Evolutionary conservation across 2,888 invertebrate species (phyloP), one percentile per base, ranked within the genome.

Genomic region (Teleogryllus oceanicus): DNA sequence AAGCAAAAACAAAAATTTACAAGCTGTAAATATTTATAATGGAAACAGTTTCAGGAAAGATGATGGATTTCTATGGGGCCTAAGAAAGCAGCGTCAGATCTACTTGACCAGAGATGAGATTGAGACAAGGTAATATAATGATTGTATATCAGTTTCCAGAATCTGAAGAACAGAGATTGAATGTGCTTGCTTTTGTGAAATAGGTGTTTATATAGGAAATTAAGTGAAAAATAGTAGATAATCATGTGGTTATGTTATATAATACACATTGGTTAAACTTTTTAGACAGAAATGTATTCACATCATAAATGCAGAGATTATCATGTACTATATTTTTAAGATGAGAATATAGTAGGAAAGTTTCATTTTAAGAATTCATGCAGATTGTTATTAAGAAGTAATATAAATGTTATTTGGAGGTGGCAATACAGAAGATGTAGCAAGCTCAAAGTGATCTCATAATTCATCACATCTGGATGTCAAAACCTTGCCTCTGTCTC

Each of bases 41-140:
- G n/a, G 62, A 62, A 62, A 62, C n/a, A 37, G 37, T 37, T 37
- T 37, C 37, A 37, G 37, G 37, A n/a, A 62, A 62, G 62, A 62
- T 62, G 62, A 18, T n/a, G n/a, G 62, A 62, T 62, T 62, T 62
- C 62, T 62, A 62, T n/a, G n/a, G 62, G 62, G n/a, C n/a, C 13
- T 18, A 13, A 62, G n/a, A n/a, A 62, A 62, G 62, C 62, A 62
- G 62, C 62, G 62, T 62, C 62, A 62, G 62, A 62, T 62, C 62
- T 62, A 62, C n/a, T 62, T 18, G 11, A 62, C 62, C 62, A 62
- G 62, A 62, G 13, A n/a, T 62, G 62, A 62, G 62, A 62, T 62
- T 62, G 62, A 62, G 62, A 62, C 62, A 62, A 62, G 62, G n/a
- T 62, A n/a, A 8, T 62, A 18, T 62, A n/a, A 62, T 37, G 37